Evolutionary conservation across 2,888 invertebrate genomes (phyloP).

Genomic region (Lasius platythorax): DNA sequence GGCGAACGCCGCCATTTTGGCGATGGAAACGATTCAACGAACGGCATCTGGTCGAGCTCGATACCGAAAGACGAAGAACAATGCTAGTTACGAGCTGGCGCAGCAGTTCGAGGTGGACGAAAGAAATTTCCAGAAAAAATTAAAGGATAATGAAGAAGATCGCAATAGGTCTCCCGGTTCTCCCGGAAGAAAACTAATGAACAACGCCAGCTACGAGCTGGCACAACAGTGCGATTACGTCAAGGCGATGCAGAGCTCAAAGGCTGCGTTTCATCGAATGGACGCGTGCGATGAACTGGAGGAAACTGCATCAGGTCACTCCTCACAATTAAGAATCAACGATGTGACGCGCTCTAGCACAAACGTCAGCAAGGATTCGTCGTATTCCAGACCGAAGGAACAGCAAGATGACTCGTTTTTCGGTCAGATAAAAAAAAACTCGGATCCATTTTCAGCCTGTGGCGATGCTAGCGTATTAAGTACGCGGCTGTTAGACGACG

Average conservation of each 20-base stretch:
- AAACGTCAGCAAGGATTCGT: conserved; percentile 66
- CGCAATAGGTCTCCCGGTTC: conserved; percentile 52
- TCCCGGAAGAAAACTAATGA: conserved; percentile 70
- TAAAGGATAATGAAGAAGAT: conserved; percentile 56
- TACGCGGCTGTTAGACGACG: conserved; percentile 77
- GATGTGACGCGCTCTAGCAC: conserved; percentile 75
- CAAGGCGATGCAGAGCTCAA: conserved; percentile 73
- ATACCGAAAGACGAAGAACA: conserved; percentile 79
- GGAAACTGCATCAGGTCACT: conserved; percentile 68
- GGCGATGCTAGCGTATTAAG: conserved; percentile 79
- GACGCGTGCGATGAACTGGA: conserved; percentile 83
- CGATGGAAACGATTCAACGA: conserved; percentile 68
- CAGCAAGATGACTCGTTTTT: conserved; percentile 75
- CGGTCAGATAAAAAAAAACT: conserved; percentile 85
- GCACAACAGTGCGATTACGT: conserved; percentile 83
- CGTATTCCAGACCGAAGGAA: conserved; percentile 75
- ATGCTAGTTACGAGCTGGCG: conserved; percentile 84
- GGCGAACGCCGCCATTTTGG: conserved; percentile 59
- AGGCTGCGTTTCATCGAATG: conserved; percentile 77
- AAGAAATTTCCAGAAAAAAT: conserved; percentile 60
- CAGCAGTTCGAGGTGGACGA: conserved; percentile 82
- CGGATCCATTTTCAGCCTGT: conserved; percentile 84
- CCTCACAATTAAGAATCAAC: conserved; percentile 69
- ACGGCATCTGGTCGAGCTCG: conserved; percentile 67
- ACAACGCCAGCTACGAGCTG: conserved; percentile 83